Evolutionary conservation across 2,797 vertebrate genomes (phyloP).

Genomic region (Acomys russatus): DNA sequence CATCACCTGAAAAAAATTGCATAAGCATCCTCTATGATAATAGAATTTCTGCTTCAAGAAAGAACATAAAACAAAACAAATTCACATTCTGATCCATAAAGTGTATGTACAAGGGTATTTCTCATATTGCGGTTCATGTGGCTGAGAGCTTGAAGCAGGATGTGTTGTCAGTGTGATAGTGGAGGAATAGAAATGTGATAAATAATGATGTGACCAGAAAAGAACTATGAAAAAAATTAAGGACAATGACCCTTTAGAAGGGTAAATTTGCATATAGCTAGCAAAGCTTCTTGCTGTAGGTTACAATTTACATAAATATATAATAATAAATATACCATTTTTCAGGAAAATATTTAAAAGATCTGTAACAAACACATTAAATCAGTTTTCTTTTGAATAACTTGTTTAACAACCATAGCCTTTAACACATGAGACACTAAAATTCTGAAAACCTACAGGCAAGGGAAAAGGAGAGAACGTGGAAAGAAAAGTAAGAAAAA

Average conservation of each 20-base stretch:
- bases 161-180: not conserved
- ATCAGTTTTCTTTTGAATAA: not conserved
- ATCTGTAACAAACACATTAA: not conserved
- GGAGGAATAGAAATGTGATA: not conserved
- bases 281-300: not conserved
- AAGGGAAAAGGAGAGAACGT: not conserved
- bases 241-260: not conserved
- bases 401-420: not conserved
- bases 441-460: not conserved
- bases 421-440: not conserved
- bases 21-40: not conserved
- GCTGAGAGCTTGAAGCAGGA: not conserved
- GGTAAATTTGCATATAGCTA: not conserved
- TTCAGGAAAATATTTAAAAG: not conserved
- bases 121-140: not conserved
- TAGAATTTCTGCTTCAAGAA: slow-evolving; percentile 43
- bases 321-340: not conserved
- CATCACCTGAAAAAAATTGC: not conserved
- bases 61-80: slow-evolving; percentile 5
- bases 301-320: not conserved
- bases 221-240: not conserved
- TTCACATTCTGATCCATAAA: slow-evolving; percentile 6
- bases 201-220: not conserved
- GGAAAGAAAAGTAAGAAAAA: not conserved
- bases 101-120: not conserved